Conservation (phyloP, 1,140 invertebrate species). For the Palaemon carinicauda region DNA sequence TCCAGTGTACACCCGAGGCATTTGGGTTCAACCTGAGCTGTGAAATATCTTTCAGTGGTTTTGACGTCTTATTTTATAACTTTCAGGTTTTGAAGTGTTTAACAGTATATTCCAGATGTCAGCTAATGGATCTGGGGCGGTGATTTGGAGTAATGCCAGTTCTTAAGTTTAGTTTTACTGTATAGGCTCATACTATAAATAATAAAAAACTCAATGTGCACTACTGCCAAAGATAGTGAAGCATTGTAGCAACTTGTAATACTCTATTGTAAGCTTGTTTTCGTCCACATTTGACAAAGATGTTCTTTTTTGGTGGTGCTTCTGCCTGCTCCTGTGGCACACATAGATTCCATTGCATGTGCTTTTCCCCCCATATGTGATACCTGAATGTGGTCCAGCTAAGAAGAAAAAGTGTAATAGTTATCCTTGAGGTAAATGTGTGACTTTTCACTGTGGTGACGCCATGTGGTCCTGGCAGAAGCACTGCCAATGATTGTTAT, state of each 20-base stretch:
- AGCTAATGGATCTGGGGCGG: slow-evolving; percentile 20
- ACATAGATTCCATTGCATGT: neutral
- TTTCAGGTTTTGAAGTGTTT: neutral
- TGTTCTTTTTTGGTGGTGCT: slow-evolving; percentile 10
- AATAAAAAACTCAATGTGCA: slow-evolving; percentile 52
- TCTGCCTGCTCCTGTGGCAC: slow-evolving; percentile 11
- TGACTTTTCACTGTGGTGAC: too few relatives aligned
- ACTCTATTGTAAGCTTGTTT: slow-evolving; percentile 44
- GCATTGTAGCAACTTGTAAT: slow-evolving; percentile 59
- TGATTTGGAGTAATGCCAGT: slow-evolving; percentile 9
- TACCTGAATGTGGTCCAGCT: too few relatives aligned
- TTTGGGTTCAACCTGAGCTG: neutral
- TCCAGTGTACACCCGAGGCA: neutral
- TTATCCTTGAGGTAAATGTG: too few relatives aligned
- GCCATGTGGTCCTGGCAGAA: neutral
- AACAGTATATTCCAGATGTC: slow-evolving; percentile 29
- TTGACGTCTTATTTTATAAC: too few relatives aligned
- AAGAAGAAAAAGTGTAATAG: too few relatives aligned
- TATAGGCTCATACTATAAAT: slow-evolving; percentile 30
- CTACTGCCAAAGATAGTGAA: slow-evolving; percentile 60
- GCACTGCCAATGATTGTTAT: neutral
- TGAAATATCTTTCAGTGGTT: too few relatives aligned
- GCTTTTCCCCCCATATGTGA: neutral
- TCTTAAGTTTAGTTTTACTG: slow-evolving; percentile 1
- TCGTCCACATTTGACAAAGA: slow-evolving; percentile 34